Conservation (phyloP, 2,888 invertebrate genomes). For the Copidosoma aretas region DNA sequence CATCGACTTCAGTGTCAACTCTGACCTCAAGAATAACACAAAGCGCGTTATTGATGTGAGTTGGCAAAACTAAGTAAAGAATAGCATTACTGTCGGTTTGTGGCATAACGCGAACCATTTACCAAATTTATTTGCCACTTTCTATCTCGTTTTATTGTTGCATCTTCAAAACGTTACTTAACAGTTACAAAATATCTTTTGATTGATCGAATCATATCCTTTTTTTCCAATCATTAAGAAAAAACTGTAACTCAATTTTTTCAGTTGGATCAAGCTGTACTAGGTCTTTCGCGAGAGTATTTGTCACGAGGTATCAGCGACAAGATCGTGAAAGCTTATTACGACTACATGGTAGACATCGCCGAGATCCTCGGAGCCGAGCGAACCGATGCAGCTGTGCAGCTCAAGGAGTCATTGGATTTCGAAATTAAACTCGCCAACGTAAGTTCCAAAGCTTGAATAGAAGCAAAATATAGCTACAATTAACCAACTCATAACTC, state of each 20-base stretch:
- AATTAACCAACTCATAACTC: not conserved
- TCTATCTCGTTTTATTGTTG: too few relatives aligned
- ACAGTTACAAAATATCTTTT: too few relatives aligned
- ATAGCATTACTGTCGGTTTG: not conserved
- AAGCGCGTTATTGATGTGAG: conserved; percentile 84
- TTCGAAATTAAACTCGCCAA: conserved; percentile 92
- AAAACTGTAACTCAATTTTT: not conserved
- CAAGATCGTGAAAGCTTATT: conserved; percentile 83
- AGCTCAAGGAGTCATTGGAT: conserved; percentile 79
- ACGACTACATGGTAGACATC: conserved; percentile 85
- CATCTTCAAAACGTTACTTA: too few relatives aligned
- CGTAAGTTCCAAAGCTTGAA: conserved; percentile 66
- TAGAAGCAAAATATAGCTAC: not conserved
- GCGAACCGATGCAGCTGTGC: conserved; percentile 71
- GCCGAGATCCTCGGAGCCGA: conserved; percentile 82
- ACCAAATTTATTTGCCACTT: too few relatives aligned
- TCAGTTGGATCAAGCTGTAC: too few relatives aligned
- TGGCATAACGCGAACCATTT: too few relatives aligned
- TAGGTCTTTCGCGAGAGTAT: not conserved
- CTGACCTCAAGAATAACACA: conserved; percentile 88
- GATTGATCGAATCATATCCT: too few relatives aligned
- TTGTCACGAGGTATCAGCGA: conserved; percentile 73
- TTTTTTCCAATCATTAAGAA: too few relatives aligned
- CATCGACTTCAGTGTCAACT: conserved; percentile 87
- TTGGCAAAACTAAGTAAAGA: conserved; percentile 28